phyloP scores from a whole-genome alignment of 2,888 invertebrate species.

The Protonemura montana region DNA sequence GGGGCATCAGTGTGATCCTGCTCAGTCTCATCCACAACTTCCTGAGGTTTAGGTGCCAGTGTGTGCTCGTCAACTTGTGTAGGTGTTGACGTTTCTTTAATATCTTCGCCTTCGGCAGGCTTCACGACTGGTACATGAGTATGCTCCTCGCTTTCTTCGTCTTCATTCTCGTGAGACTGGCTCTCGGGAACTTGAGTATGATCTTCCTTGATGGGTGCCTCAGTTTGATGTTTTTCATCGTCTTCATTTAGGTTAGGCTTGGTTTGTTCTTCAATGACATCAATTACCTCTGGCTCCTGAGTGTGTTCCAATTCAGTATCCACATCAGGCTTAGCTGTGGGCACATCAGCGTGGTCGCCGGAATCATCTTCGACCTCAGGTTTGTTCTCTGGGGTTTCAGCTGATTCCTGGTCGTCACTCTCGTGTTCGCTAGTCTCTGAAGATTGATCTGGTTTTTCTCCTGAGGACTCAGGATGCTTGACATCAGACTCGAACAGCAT shows the following conservation, averaged over 20 bases:
- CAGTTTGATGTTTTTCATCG: slow-evolving; percentile 50
- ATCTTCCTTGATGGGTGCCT: slow-evolving; percentile 15
- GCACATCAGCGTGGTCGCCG: not conserved
- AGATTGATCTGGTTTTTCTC: slow-evolving; percentile 45
- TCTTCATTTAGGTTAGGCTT: not conserved
- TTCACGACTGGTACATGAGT: not conserved
- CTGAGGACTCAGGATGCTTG: slow-evolving; percentile 36
- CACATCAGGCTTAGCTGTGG: not conserved
- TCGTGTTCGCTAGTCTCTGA: slow-evolving; percentile 37
- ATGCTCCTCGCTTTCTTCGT: slow-evolving; percentile 23
- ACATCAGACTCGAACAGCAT: slow-evolving; percentile 34
- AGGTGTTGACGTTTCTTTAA: not conserved
- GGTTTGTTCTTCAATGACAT: not conserved
- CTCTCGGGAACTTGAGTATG: not conserved
- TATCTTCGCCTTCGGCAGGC: slow-evolving; percentile 43
- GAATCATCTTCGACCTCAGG: not conserved
- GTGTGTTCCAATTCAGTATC: not conserved
- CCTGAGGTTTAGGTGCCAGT: slow-evolving; percentile 41
- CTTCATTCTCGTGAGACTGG: slow-evolving; percentile 42
- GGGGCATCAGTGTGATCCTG: slow-evolving; percentile 44
- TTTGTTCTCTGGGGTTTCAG: not conserved
- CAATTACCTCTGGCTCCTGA: not conserved
- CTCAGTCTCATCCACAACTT: slow-evolving; percentile 44
- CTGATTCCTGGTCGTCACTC: not conserved
- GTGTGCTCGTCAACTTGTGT: slow-evolving; percentile 35